Conservation (phyloP, 2,888 invertebrate genomes). For the Diadromus collaris region DNA sequence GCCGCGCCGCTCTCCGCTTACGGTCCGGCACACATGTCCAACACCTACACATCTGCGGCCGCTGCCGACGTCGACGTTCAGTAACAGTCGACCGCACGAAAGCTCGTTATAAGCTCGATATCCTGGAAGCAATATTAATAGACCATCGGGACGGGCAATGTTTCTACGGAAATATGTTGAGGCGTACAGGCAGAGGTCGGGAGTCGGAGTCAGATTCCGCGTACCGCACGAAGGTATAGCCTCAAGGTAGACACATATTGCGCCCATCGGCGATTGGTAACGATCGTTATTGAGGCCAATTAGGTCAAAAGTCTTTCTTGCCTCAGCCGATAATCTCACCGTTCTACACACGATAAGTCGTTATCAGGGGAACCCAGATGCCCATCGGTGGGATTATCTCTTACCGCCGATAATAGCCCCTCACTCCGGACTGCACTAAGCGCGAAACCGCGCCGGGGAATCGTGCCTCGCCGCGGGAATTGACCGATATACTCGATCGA, state of each 20-base stretch:
- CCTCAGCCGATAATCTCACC: constrained; percentile 6
- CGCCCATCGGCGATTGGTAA: constrained; percentile 14
- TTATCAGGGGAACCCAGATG: constrained; percentile 37
- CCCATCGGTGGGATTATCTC: constrained; percentile 39
- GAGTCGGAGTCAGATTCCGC: constrained; percentile 6
- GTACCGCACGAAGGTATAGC: background rate
- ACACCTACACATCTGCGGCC: constrained; percentile 2
- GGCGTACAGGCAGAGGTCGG: constrained; percentile 6
- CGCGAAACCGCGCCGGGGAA: background rate
- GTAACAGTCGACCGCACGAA: constrained; percentile 40
- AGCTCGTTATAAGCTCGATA: constrained; percentile 47
- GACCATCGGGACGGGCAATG: constrained; percentile 20
- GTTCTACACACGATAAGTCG: constrained; percentile 26
- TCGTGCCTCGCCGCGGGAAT: constrained; percentile 13
- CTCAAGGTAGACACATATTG: constrained; percentile 4
- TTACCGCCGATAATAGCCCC: constrained; percentile 23
- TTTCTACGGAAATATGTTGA: constrained; percentile 26
- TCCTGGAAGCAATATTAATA: constrained; percentile 44
- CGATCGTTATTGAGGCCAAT: constrained; percentile 22
- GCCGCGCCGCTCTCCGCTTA: constrained; percentile 39
- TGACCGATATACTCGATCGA: constrained; percentile 24
- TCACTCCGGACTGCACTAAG: background rate
- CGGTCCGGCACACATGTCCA: constrained; percentile 10
- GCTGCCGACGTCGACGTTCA: constrained; percentile 29
- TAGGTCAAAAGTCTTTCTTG: constrained; percentile 20